phyloP scores from a whole-genome alignment of 2,797 vertebrate species.

The Sitta carolinensis region DNA sequence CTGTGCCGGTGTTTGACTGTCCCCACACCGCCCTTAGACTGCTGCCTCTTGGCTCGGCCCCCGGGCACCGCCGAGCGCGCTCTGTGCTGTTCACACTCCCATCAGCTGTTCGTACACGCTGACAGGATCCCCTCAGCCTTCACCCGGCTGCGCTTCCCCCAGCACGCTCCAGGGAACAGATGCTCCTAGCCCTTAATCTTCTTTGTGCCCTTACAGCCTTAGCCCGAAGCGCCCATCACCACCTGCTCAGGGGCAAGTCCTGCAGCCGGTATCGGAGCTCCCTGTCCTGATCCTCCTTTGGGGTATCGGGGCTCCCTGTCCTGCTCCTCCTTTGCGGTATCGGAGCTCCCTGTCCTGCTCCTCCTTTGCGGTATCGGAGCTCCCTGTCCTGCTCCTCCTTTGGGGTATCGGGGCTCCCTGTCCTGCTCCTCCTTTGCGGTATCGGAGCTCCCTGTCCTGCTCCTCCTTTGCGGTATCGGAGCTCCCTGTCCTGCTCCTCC shows the following conservation, averaged over 20 bases:
- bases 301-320: no score
- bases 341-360: background rate
- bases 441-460: rapidly evolving
- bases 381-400: background rate
- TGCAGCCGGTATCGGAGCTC: rapidly evolving
- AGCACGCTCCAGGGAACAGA: rapidly evolving
- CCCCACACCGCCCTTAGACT: background rate
- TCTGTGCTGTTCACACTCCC: no score
- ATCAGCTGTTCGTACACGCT: rapidly evolving
- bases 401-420: no score
- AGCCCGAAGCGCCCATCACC: background rate
- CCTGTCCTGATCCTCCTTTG: background rate
- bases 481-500: background rate
- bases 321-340: background rate
- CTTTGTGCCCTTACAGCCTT: background rate
- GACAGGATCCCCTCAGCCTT: background rate
- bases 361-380: no score
- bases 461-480: rapidly evolving
- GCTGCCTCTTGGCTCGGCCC: background rate
- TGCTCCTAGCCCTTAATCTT: conserved; percentile 9
- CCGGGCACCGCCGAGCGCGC: background rate
- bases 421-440: rapidly evolving
- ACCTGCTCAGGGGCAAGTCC: background rate
- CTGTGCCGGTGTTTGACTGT: background rate
- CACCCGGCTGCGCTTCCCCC: background rate